A percentile compares a stretch with the other conserved stretches of the same genome.
phyloP scores from a whole-genome alignment of 1,140 invertebrate species.

The Drosophila virilis region DNA sequence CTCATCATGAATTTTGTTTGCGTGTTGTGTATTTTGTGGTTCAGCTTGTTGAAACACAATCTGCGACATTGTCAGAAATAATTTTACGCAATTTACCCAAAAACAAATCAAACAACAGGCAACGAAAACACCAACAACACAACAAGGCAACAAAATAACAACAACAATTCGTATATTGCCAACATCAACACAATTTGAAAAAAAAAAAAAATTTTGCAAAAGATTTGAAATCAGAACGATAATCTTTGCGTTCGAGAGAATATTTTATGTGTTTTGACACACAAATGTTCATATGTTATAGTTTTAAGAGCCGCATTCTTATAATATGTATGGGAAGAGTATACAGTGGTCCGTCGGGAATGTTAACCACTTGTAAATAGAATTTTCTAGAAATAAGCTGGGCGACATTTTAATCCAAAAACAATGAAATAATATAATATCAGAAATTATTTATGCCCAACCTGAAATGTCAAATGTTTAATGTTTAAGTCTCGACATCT shows the following conservation, averaged over 20 bases:
- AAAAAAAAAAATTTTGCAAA: constrained; percentile 40
- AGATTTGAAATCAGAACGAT: constrained; percentile 37
- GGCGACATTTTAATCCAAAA: neutral
- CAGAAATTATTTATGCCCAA: too few relatives aligned
- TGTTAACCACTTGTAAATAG: neutral
- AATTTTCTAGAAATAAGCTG: constrained; percentile 4
- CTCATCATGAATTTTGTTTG: constrained; percentile 17
- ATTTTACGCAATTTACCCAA: constrained; percentile 55
- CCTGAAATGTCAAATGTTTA: too few relatives aligned
- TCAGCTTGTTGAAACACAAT: constrained; percentile 69
- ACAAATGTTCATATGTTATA: constrained; percentile 1
- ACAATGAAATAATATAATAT: too few relatives aligned
- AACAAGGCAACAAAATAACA: constrained; percentile 5
- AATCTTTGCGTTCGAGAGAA: constrained; percentile 19
- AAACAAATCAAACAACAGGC: constrained; percentile 42
- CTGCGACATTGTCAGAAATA: constrained; percentile 73
- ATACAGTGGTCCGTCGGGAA: neutral
- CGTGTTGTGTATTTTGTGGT: constrained; percentile 11
- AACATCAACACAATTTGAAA: constrained; percentile 53
- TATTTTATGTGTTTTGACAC: constrained; percentile 41
- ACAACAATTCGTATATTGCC: constrained; percentile 24
- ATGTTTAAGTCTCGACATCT: neutral
- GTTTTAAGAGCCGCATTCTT: constrained; percentile 1
- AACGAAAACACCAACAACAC: constrained; percentile 16
- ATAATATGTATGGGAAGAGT: constrained; percentile 5